Percentiles rank a stretch among this genome's conserved stretches.
Conservation (phyloP, 2,113 vertebrate species). For the Perca flavescens region DNA sequence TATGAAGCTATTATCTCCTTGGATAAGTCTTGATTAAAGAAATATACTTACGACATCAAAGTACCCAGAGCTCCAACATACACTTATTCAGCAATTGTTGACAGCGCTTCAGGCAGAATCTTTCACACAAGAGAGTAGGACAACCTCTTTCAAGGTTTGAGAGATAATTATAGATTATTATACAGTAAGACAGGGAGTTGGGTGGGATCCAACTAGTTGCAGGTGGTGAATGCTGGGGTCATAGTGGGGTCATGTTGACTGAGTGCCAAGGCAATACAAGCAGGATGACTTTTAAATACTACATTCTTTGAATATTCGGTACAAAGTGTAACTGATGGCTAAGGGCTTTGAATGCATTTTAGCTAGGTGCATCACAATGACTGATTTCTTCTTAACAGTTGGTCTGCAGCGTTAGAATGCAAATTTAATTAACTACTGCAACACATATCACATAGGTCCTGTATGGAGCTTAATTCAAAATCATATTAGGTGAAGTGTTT, state of each 20-base stretch:
- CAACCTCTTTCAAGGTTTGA: conserved; percentile 62
- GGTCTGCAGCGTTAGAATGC: not conserved
- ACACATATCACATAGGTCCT: not conserved
- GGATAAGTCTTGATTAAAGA: conserved; percentile 70
- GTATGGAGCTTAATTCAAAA: not conserved
- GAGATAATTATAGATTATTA: conserved; percentile 75
- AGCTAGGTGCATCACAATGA: conserved; percentile 8
- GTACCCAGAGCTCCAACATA: conserved; percentile 33
- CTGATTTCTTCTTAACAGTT: conserved; percentile 22
- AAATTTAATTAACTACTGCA: conserved; percentile 25
- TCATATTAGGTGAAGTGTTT: not conserved
- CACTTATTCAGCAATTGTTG: conserved; percentile 63
- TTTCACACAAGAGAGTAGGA: conserved; percentile 40
- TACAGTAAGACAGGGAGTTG: conserved; percentile 46
- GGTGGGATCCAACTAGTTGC: conserved; percentile 38
- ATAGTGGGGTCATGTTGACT: conserved; percentile 53
- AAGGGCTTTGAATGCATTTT: conserved; percentile 11
- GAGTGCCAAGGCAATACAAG: conserved; percentile 40
- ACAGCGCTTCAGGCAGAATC: conserved; percentile 52
- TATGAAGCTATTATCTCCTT: conserved; percentile 56
- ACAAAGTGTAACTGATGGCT: conserved; percentile 14
- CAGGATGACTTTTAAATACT: conserved; percentile 59
- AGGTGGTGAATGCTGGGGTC: conserved; percentile 59
- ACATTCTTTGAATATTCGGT: conserved; percentile 52
- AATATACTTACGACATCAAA: conserved; percentile 65